phyloP scores from a whole-genome alignment of 2,113 vertebrate species.

The Xenus cinereus region DNA sequence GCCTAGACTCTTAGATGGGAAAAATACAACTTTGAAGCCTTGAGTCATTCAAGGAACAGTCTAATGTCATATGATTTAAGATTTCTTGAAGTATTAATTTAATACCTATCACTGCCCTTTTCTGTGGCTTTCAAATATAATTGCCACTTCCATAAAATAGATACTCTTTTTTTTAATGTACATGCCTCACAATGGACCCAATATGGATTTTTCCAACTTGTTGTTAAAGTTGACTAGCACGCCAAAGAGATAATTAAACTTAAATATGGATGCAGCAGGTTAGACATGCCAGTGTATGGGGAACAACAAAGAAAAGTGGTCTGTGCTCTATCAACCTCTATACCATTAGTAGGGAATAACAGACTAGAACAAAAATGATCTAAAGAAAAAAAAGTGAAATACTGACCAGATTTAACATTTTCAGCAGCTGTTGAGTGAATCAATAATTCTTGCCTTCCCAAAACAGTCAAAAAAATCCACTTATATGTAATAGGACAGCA shows the following conservation, averaged over 20 bases:
- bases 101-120: not conserved
- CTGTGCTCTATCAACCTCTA: not conserved
- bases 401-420: not conserved
- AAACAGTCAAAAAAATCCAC: not conserved
- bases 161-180: not conserved
- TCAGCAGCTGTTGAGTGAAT: not conserved
- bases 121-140: not conserved
- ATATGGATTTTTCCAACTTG: not conserved
- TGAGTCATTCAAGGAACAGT: not conserved
- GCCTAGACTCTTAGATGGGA: not conserved
- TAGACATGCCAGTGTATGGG: not conserved
- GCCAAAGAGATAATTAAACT: not conserved
- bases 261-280: not conserved
- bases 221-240: not conserved
- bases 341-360: not conserved
- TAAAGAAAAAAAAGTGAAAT: not conserved
- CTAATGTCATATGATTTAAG: not conserved
- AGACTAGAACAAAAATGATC: not conserved
- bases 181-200: not conserved
- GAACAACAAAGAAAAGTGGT: not conserved
- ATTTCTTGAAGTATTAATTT: not conserved
- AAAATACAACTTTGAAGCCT: not conserved
- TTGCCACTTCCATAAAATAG: not conserved
- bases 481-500: not conserved
- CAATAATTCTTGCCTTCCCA: not conserved